phyloP scores from a whole-genome alignment of 2,888 invertebrate genomes.

The Sisyra terminalis region DNA sequence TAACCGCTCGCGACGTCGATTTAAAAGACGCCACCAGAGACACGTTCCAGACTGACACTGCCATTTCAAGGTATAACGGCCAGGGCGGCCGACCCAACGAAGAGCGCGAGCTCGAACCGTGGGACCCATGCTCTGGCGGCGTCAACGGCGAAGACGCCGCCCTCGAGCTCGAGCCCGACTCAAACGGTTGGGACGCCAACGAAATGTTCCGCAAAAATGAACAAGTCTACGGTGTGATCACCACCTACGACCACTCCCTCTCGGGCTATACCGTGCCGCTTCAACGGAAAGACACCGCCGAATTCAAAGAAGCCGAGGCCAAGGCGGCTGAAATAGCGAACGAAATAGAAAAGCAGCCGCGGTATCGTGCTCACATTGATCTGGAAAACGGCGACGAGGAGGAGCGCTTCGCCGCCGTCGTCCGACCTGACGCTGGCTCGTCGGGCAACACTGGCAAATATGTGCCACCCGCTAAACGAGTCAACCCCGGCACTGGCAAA shows the following conservation, averaged over 20 bases:
- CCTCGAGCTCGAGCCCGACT: conserved; percentile 52
- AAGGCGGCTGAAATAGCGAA: conserved; percentile 81
- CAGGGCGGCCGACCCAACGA: conserved; percentile 26
- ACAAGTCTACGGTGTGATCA: conserved; percentile 77
- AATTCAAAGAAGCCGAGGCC: conserved; percentile 65
- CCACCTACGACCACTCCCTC: conserved; percentile 81
- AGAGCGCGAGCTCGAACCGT: conserved; percentile 76
- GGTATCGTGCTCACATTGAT: conserved; percentile 65
- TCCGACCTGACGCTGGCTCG: conserved; percentile 32
- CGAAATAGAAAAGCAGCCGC: conserved; percentile 79
- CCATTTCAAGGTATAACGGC: conserved; percentile 78
- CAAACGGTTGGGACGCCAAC: conserved; percentile 92
- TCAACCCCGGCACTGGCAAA: conserved; percentile 42
- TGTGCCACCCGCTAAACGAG: conserved; percentile 65
- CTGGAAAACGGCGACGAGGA: conserved; percentile 91
- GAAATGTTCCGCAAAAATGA: conserved; percentile 96
- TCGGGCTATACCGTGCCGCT: conserved; percentile 84
- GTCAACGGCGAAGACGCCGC: conserved; percentile 40
- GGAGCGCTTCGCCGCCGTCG: conserved; percentile 71
- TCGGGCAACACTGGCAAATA: conserved; percentile 37
- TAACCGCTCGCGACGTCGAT: conserved; percentile 72
- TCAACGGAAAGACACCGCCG: conserved; percentile 71
- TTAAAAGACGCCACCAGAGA: conserved; percentile 78
- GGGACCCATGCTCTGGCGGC: conserved; percentile 52
- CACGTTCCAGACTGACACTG: conserved; percentile 76